These are phyloP conservation scores for Apostichopus leukothele DNA, from an alignment of 53 echinoderm and acorn worm genomes.

Conservation along the genomic window DNA sequence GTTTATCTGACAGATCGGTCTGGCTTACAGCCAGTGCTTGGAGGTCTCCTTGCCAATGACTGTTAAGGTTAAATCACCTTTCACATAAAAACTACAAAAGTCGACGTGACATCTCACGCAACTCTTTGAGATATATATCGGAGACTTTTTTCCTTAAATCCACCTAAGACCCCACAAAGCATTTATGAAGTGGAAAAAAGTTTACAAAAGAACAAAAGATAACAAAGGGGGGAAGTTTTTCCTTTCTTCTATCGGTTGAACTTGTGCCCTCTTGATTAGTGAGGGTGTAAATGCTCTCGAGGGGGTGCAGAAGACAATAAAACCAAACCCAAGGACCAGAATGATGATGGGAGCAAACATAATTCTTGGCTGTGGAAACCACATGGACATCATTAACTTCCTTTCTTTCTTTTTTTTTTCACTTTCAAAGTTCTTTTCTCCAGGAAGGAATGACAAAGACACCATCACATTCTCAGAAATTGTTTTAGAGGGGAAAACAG, in stretches of 20 bases:
- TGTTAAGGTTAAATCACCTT: too few relatives aligned
- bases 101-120: too few relatives aligned
- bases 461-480: too few relatives aligned
- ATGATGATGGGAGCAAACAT: not conserved
- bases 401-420: not conserved
- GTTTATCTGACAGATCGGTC: not conserved
- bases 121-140: too few relatives aligned
- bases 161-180: not conserved
- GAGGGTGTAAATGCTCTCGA: not conserved
- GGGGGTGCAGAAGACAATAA: conserved; percentile 48
- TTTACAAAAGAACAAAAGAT: conserved; percentile 30
- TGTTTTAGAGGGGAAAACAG: too few relatives aligned
- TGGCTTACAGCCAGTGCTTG: too few relatives aligned
- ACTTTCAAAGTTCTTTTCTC: not conserved
- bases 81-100: too few relatives aligned
- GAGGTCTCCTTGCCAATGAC: too few relatives aligned
- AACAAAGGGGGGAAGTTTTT: not conserved
- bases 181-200: not conserved
- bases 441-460: not conserved
- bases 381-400: too few relatives aligned
- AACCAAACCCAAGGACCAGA: conserved; percentile 16
- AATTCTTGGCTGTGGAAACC: too few relatives aligned
- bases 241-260: not conserved
- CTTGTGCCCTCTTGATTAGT: not conserved
- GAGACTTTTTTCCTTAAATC: not conserved